Percentiles rank a stretch among this genome's conserved stretches.
phyloP scores from a whole-genome alignment of 2,797 vertebrate species.

The Neopelma chrysocephalum region DNA sequence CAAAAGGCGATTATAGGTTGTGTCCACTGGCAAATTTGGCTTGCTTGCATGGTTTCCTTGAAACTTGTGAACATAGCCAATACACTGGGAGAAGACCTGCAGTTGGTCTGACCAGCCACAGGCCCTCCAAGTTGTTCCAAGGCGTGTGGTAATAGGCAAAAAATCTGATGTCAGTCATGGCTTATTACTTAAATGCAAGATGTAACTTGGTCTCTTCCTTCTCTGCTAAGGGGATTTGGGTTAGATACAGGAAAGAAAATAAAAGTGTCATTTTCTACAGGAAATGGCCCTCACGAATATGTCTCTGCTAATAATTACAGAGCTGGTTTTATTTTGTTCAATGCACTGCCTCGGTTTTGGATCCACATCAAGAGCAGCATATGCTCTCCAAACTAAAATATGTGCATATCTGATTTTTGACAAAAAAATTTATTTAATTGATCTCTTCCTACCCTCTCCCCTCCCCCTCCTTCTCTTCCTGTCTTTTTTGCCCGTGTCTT shows the following conservation, averaged over 20 bases:
- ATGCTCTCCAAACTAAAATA: conserved; percentile 67
- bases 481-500: conserved; percentile 9
- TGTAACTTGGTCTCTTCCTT: neutral
- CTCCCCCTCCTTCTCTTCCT: conserved; percentile 1
- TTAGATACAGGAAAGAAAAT: conserved; percentile 17
- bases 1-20: neutral
- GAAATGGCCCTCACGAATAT: neutral
- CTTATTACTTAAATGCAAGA: neutral
- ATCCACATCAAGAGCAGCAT: conserved; percentile 57
- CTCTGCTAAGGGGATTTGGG: neutral
- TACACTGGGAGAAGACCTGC: neutral
- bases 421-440: conserved; percentile 65
- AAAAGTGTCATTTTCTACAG: conserved; percentile 43
- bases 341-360: conserved; percentile 40
- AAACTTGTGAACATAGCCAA: neutral
- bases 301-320: conserved; percentile 57
- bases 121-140: neutral
- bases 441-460: conserved; percentile 46
- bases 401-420: conserved; percentile 69
- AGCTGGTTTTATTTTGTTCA: conserved; percentile 52
- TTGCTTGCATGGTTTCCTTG: neutral
- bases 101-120: neutral
- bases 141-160: accelerated
- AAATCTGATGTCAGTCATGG: neutral
- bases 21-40: neutral